phyloP scores from a whole-genome alignment of 2,797 vertebrate genomes.

The Ptychadena robeensis region DNA sequence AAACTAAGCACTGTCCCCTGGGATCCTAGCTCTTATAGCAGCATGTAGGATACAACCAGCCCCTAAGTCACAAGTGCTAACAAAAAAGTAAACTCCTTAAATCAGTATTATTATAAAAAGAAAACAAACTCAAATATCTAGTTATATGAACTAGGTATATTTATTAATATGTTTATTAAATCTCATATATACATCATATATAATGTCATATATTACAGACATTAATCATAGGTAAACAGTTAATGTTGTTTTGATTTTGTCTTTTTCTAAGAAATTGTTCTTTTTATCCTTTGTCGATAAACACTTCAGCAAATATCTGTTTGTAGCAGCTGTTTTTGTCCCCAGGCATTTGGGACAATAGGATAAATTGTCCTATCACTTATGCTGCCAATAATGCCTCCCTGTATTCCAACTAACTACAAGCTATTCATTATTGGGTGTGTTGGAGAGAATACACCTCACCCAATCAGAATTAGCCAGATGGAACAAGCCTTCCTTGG shows the following conservation, averaged over 20 bases:
- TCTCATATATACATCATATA: too few species aligned
- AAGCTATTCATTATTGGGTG: constrained; percentile 26
- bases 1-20: too few species aligned
- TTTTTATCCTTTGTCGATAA: not conserved
- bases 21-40: too few species aligned
- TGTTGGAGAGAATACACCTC: not conserved
- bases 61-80: too few species aligned
- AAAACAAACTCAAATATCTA: too few species aligned
- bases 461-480: constrained; percentile 15
- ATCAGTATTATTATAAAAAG: too few species aligned
- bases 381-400: not conserved
- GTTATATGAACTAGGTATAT: too few species aligned
- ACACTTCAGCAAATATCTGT: constrained; percentile 14
- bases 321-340: constrained; percentile 28
- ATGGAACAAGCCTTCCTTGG: constrained; percentile 14
- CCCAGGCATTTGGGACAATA: constrained; percentile 22
- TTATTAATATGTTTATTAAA: too few species aligned
- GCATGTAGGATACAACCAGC: too few species aligned
- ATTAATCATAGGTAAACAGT: not conserved
- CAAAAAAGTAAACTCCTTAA: too few species aligned
- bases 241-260: not conserved
- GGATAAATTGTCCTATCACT: constrained; percentile 10
- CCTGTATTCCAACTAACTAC: constrained; percentile 9
- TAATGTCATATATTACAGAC: not conserved
- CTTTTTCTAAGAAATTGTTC: constrained; percentile 1